phyloP scores from a whole-genome alignment of 2,888 invertebrate species.

The Scrobipalpa costella region DNA sequence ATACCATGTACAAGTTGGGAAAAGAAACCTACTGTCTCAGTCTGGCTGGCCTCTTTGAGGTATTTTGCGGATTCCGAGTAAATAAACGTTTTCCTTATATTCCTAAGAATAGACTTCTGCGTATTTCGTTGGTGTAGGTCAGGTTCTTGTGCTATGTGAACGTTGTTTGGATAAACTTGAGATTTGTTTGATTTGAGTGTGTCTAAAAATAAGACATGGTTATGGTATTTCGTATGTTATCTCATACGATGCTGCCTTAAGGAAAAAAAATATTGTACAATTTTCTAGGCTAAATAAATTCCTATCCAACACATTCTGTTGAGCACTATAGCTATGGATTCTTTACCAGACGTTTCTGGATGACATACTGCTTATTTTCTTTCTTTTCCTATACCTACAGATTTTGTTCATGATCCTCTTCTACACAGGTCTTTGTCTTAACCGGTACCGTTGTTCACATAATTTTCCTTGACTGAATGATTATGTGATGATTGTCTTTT shows the following conservation, averaged over 20 bases:
- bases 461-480: too few relatives aligned
- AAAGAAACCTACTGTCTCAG: constrained; percentile 42
- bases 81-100: constrained; percentile 33
- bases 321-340: too few relatives aligned
- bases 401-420: neutral
- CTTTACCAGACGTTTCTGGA: too few relatives aligned
- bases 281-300: too few relatives aligned
- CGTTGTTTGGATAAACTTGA: neutral
- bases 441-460: too few relatives aligned
- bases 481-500: too few relatives aligned
- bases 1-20: constrained; percentile 41
- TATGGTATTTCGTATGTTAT: neutral
- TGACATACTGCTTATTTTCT: neutral
- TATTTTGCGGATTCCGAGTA: constrained; percentile 52
- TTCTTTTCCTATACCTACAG: neutral
- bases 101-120: neutral
- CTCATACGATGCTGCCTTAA: neutral
- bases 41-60: constrained; percentile 43
- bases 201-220: neutral
- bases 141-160: constrained; percentile 3
- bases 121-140: constrained; percentile 1
- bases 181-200: neutral
- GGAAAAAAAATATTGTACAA: too few relatives aligned
- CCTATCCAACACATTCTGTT: too few relatives aligned
- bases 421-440: neutral